These are phyloP conservation scores for Drosophila quadrilineata DNA, from an alignment of 1,140 invertebrate species.

Conservation along the genomic window DNA sequence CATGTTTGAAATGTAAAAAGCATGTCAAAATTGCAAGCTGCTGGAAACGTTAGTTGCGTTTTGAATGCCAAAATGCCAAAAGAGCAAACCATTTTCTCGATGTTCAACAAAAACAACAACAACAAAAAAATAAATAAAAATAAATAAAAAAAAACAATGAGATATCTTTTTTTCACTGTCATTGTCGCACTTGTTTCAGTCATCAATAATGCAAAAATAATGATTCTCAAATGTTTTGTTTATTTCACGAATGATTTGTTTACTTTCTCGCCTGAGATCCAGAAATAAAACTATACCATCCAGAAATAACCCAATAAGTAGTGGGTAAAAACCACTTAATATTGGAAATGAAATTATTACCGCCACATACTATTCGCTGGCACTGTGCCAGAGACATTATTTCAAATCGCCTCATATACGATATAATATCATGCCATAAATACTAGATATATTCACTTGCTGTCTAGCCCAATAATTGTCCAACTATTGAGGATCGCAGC, in stretches of 20 bases:
- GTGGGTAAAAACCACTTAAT: not conserved
- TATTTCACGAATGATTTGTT: not conserved
- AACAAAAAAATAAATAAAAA: no score
- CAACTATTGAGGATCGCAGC: not conserved
- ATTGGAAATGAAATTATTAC: constrained; percentile 16
- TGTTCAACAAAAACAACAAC: not conserved
- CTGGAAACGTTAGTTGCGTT: constrained; percentile 51
- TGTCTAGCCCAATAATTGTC: not conserved
- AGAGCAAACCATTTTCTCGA: not conserved
- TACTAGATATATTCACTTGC: not conserved
- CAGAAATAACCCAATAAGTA: constrained; percentile 9
- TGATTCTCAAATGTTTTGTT: not conserved
- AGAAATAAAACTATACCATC: constrained; percentile 1
- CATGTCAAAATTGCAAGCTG: constrained; percentile 68
- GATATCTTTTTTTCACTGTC: no score
- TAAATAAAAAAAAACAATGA: no score
- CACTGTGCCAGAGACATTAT: constrained; percentile 13
- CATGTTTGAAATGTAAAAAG: constrained; percentile 67
- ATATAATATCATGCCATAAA: no score
- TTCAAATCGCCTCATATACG: no score
- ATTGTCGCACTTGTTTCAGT: not conserved
- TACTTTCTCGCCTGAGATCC: not conserved
- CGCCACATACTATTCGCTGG: constrained; percentile 8
- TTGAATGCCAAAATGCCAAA: constrained; percentile 53
- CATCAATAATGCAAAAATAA: not conserved